Base-by-base conservation (phyloP, 2,113 vertebrate species). In the Salvelinus alpinus region DNA sequence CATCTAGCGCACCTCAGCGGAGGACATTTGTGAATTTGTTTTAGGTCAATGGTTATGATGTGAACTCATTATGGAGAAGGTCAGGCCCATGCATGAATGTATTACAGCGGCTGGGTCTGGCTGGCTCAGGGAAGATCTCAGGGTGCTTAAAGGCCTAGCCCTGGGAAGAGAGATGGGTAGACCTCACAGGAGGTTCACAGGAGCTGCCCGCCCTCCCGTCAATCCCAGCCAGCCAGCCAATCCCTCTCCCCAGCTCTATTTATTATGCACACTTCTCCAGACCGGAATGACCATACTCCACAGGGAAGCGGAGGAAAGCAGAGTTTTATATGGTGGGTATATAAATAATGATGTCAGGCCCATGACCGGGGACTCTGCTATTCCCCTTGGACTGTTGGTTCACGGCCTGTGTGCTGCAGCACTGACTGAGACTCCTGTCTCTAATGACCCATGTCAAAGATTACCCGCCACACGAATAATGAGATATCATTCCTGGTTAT, bases 1-100 rank as follows among this genome's bases (percentile, higher is more conserved):
- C 2, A 9, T 24, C 9, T 44, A 62, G 69, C 29, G 65, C 91
- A 92, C 92, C 90, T 92, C 91, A 92, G 93, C 90, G 81, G 88
- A 91, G 92, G 94, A 94, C 84, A 95, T 93, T 91, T 88, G 85
- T 93, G 92, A 95, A 94, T 96, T 96, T 94, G 93, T 93, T 96
- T 95, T 95, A 96, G 95, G 95, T 97, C 95, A 96, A 93, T 94
- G 92, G 94, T 96, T 95, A 95, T 95, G 95, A 96, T 86, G 89
- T 95, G 92, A 96, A 96, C 94, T 98, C 95, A 96, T 97, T 97
- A 97, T 94, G 86, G 78, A 84, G 96, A 96, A 98, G 96, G 95
- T 97, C 95, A 97, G 92, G 83, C 83, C 94, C 94, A 95, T 93
- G 88, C 92, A 95, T 93, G 94, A 94, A 94, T 94, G 93, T 88